phyloP scores from a whole-genome alignment of 2,797 vertebrate genomes.

The Rhabdomys pumilio region DNA sequence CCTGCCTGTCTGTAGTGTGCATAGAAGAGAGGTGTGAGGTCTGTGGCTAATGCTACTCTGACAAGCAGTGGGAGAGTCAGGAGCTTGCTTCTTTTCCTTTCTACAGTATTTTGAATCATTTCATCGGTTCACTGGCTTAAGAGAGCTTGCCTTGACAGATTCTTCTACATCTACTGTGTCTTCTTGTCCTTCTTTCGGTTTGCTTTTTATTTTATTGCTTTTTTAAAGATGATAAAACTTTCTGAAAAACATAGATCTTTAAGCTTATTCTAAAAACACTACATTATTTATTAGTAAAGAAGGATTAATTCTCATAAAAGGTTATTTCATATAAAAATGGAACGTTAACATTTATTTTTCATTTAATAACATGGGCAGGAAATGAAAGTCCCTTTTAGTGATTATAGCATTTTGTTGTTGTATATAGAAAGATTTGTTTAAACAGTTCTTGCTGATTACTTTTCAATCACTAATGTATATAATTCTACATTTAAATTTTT shows the following conservation, averaged over 20 bases:
- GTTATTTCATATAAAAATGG: not conserved
- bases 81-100: not conserved
- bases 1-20: not conserved
- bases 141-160: not conserved
- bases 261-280: conserved; percentile 48
- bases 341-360: not conserved
- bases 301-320: not conserved
- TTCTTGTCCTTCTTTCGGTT: not conserved
- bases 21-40: not conserved
- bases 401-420: not conserved
- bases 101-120: not conserved
- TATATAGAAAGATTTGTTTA: conserved; percentile 6
- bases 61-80: not conserved
- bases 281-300: conserved; percentile 13
- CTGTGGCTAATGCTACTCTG: not conserved
- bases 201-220: not conserved
- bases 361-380: not conserved
- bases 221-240: conserved; percentile 55
- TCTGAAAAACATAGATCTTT: conserved; percentile 27
- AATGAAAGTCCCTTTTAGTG: conserved; percentile 1
- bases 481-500: not conserved
- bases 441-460: not conserved
- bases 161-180: not conserved
- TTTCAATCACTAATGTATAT: conserved; percentile 20
- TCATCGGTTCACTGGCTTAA: not conserved